A percentile compares a stretch with the other conserved stretches of the same genome.
phyloP scores from a whole-genome alignment of 2,797 vertebrate genomes.

The Euphonia xanthogaster region DNA sequence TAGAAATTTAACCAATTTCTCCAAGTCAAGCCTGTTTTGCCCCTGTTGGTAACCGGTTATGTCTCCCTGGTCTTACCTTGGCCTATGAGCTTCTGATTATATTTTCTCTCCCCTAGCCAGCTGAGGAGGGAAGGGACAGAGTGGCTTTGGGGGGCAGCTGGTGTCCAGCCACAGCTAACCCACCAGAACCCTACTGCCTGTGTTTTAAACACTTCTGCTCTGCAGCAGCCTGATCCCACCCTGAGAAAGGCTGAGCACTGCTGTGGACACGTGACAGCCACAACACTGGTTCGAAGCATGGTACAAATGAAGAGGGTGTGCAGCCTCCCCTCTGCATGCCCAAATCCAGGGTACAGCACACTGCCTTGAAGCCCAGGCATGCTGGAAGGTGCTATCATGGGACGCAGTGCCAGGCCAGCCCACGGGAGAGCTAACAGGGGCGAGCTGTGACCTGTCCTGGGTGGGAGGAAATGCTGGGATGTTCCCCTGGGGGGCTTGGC shows the following conservation, averaged over 20 bases:
- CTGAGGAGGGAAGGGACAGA: neutral
- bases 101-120: neutral
- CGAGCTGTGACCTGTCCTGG: accelerated
- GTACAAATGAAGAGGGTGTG: neutral
- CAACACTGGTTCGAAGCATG: accelerated
- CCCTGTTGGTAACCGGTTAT: neutral
- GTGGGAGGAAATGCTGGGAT: neutral
- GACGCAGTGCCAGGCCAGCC: neutral
- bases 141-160: neutral
- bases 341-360: neutral
- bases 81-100: neutral
- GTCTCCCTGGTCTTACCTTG: neutral
- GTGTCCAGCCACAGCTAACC: neutral
- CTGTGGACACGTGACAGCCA: neutral
- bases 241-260: neutral
- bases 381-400: neutral
- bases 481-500: neutral
- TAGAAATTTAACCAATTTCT: neutral
- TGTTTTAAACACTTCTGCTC: neutral
- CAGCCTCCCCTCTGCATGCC: neutral
- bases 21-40: neutral
- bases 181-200: neutral
- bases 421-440: accelerated
- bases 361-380: neutral
- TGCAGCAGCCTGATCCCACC: neutral